Percentiles rank a stretch among this genome's conserved stretches.
phyloP scores from a whole-genome alignment of 2,888 invertebrate genomes.

The Eupithecia subfuscata region DNA sequence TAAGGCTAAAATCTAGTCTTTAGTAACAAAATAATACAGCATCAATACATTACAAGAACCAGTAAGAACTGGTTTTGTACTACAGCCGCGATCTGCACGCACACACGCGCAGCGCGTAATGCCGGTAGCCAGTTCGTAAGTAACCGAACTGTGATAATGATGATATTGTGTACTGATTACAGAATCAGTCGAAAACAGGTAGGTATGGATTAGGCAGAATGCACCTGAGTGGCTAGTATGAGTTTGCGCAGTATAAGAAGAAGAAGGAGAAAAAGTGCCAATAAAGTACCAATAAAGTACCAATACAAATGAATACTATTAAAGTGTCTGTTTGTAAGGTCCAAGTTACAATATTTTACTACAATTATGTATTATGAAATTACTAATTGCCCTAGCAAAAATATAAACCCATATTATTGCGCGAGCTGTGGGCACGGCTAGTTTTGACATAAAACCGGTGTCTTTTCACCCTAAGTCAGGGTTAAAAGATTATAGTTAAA shows the following conservation, averaged over 20 bases:
- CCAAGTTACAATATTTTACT: background rate
- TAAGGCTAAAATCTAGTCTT: slow-evolving; percentile 37
- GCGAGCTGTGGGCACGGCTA: background rate
- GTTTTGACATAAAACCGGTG: background rate
- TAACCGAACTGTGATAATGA: slow-evolving; percentile 81
- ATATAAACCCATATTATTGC: background rate
- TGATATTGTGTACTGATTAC: slow-evolving; percentile 73
- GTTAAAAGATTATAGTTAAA: background rate
- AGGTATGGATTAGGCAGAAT: background rate
- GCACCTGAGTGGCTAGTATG: background rate
- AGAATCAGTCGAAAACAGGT: slow-evolving; percentile 38
- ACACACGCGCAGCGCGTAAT: slow-evolving; percentile 72
- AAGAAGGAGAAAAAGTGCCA: no score
- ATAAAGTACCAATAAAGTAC: no score
- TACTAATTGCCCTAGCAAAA: no score
- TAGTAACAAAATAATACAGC: slow-evolving; percentile 45
- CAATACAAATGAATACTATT: no score
- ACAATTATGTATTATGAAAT: background rate
- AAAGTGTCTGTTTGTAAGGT: background rate
- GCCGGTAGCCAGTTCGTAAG: slow-evolving; percentile 80
- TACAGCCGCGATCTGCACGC: slow-evolving; percentile 47
- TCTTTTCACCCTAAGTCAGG: background rate
- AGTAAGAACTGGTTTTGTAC: slow-evolving; percentile 42
- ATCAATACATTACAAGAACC: slow-evolving; percentile 34
- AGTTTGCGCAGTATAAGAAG: background rate